Evolutionary conservation across 2,113 vertebrate genomes (phyloP), one percentile per base, ranked within the genome.

Genomic region (Menidia beryllina): DNA sequence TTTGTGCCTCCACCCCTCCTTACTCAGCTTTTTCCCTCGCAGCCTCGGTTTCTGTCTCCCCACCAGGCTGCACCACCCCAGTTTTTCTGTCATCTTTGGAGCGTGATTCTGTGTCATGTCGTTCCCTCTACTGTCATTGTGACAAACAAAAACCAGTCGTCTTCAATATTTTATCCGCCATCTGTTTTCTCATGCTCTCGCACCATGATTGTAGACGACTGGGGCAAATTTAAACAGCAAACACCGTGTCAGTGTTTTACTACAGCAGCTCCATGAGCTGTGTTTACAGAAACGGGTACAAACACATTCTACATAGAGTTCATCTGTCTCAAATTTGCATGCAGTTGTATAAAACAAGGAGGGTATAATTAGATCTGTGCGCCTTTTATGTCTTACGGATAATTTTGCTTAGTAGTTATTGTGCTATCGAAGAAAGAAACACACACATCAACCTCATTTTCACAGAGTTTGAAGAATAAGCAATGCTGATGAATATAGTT

Each of bases 401-500:
- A 19, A 24, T 70, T 85, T 41, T 53, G 69, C 69, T 23, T 63
- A 58, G 58, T 61, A 73, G 77, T 75, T 69, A 69, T 78, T 77
- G 24, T 70, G 23, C 34, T 10, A 1, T 75, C 63, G 79, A 66
- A 53, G 24, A 24, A 69, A 52, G 72, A 19, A 7, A 7, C 17
- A 45, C 41, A n/a, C 41, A 59, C 19, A 55, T 13, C 19, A n/a
- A 39, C 52, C 58, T 71, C 56, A 19, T 45, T 73, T 39, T 64
- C 72, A 41, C 12, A 43, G 71, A 45, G 62, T 55, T 58, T 75
- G 58, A 66, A 79, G n/a, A n/a, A n/a, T n/a, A n/a, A n/a, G n/a
- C n/a, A n/a, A n/a, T n/a, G n/a, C n/a, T n/a, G n/a, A n/a, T n/a
- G n/a, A n/a, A n/a, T n/a, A n/a, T n/a, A n/a, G n/a, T n/a, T n/a